Conservation (phyloP, 2,113 vertebrate genomes). For the Tragelaphus strepsiceros region DNA sequence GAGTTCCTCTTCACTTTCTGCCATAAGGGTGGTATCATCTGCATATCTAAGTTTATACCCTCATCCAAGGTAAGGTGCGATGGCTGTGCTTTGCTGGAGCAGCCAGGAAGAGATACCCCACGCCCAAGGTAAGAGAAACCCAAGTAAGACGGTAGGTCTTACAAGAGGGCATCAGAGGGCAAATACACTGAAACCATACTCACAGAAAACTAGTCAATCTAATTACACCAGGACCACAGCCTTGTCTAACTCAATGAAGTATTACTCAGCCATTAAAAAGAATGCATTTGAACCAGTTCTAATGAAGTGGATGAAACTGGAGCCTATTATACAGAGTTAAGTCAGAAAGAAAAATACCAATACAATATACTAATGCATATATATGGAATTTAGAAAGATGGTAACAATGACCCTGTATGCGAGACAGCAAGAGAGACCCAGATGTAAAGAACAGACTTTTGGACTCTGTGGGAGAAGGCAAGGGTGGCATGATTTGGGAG, state of each 20-base stretch:
- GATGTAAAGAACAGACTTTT: not conserved
- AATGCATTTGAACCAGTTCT: not conserved
- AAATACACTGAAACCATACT: not conserved
- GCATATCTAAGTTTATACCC: no score
- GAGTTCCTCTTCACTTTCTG: no score
- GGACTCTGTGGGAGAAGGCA: not conserved
- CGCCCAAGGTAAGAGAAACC: no score
- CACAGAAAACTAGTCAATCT: no score
- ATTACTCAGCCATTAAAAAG: not conserved
- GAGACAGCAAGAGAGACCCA: rapidly evolving
- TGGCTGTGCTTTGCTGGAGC: no score
- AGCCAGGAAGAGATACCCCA: no score
- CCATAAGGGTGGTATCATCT: no score
- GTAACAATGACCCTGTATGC: not conserved
- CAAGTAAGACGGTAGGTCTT: no score
- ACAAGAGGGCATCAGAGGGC: no score
- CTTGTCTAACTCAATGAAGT: no score
- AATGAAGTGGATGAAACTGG: not conserved
- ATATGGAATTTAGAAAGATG: not conserved
- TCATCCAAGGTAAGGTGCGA: no score
- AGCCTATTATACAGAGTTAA: not conserved
- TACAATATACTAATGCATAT: not conserved
- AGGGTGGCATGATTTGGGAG: not conserved
- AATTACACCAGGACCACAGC: no score
- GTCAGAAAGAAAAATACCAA: not conserved